Percentiles rank a stretch among this genome's conserved stretches.
These are phyloP conservation scores for Sycophila texana DNA, from an alignment of 2,888 invertebrate species.

Conservation along the genomic window DNA sequence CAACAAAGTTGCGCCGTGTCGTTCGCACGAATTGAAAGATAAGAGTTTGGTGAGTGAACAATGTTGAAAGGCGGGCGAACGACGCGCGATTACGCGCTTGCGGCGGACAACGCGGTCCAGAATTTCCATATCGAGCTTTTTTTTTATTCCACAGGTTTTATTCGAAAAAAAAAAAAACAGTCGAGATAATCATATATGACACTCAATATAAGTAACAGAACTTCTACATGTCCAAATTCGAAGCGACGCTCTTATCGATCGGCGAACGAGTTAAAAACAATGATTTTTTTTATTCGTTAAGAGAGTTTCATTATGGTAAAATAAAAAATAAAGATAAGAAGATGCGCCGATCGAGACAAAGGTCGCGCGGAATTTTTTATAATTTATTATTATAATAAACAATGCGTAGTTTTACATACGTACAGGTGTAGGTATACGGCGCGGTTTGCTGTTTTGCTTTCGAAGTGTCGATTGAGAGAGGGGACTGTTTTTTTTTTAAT, in stretches of 20 bases:
- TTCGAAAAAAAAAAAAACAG: slow-evolving; percentile 67
- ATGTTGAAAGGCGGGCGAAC: not conserved
- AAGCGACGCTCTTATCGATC: slow-evolving; percentile 34
- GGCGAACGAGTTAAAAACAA: slow-evolving; percentile 20
- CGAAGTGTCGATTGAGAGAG: slow-evolving; percentile 49
- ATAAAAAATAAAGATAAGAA: slow-evolving; percentile 3
- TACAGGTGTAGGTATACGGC: slow-evolving; percentile 66
- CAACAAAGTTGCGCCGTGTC: not conserved
- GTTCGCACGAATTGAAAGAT: too few species aligned
- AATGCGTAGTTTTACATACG: slow-evolving; percentile 72
- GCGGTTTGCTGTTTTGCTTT: slow-evolving; percentile 63
- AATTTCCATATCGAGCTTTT: slow-evolving; percentile 67
- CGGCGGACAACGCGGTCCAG: slow-evolving; percentile 68
- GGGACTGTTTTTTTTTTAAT: slow-evolving; percentile 26
- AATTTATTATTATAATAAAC: slow-evolving; percentile 58
- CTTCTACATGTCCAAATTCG: slow-evolving; percentile 70
- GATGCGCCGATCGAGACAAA: slow-evolving; percentile 9
- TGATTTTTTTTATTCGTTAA: slow-evolving; percentile 17
- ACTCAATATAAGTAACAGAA: slow-evolving; percentile 74
- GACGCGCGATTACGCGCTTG: slow-evolving; percentile 62
- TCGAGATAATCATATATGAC: slow-evolving; percentile 67
- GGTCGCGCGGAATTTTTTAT: slow-evolving; percentile 40
- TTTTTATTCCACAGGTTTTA: slow-evolving; percentile 67
- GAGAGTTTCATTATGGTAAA: too few species aligned
- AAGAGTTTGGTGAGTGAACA: too few species aligned